These are phyloP conservation scores for Squalus acanthias DNA, from an alignment of 2,797 vertebrate genomes.

Conservation along the genomic window DNA sequence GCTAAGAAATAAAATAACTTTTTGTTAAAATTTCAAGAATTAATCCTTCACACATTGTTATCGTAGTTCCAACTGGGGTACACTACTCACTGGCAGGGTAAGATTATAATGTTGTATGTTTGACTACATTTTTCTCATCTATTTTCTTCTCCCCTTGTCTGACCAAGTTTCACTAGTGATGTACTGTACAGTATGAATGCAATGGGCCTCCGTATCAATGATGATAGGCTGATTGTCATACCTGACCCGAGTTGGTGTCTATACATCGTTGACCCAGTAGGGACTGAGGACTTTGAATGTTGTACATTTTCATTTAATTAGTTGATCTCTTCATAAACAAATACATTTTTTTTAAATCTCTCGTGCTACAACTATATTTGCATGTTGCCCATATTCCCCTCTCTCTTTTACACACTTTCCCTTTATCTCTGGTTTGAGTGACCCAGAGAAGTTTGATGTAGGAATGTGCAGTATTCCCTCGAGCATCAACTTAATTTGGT, in stretches of 20 bases:
- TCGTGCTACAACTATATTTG: too few species aligned
- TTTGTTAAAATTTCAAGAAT: background rate
- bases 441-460: too few species aligned
- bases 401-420: too few species aligned
- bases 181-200: background rate
- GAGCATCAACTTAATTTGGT: too few species aligned
- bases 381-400: too few species aligned
- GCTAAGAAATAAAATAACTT: background rate
- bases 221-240: background rate
- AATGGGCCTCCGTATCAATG: background rate
- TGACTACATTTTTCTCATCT: background rate
- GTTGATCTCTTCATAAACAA: background rate
- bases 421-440: background rate
- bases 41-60: background rate
- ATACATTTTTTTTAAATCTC: too few species aligned
- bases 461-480: too few species aligned
- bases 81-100: background rate
- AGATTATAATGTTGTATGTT: background rate
- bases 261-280: background rate
- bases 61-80: background rate
- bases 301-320: background rate
- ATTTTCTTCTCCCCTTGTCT: background rate
- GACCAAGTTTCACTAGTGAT: background rate
- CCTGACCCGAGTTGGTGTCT: background rate
- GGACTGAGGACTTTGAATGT: background rate